A percentile compares a stretch with the other conserved stretches of the same genome.
These are phyloP conservation scores for Spea hammondii DNA, from an alignment of 2,797 vertebrate species.

Conservation along the genomic window DNA sequence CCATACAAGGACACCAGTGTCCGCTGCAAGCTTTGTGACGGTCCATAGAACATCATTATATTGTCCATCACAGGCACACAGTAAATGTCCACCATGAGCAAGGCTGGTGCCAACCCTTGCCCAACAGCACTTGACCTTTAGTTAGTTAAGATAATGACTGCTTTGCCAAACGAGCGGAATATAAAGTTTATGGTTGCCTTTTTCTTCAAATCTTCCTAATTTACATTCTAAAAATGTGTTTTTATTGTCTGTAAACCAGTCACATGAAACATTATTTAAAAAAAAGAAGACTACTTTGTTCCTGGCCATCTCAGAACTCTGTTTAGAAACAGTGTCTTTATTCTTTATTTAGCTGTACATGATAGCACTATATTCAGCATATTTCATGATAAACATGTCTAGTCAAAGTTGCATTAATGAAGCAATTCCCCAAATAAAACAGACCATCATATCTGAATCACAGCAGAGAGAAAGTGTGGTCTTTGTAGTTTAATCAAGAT, in stretches of 20 bases:
- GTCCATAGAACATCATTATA: too few relatives aligned
- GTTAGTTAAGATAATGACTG: too few relatives aligned
- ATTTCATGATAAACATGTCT: constrained; percentile 87
- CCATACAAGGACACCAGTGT: too few relatives aligned
- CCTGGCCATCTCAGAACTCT: constrained; percentile 63
- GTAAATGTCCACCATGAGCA: too few relatives aligned
- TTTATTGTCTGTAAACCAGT: neutral
- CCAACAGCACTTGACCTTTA: too few relatives aligned
- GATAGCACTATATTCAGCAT: constrained; percentile 73
- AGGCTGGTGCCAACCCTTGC: too few relatives aligned
- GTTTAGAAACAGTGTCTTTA: constrained; percentile 64
- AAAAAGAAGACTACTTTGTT: constrained; percentile 26
- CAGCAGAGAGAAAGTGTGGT: constrained; percentile 77
- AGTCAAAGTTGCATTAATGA: constrained; percentile 92
- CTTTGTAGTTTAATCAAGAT: constrained; percentile 87
- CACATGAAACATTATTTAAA: constrained; percentile 29
- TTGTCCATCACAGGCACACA: too few relatives aligned
- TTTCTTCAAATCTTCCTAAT: neutral
- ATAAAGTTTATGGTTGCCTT: too few relatives aligned
- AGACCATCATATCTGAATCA: constrained; percentile 82
- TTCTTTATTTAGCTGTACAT: constrained; percentile 70
- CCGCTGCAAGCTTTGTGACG: too few relatives aligned
- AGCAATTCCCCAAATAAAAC: constrained; percentile 87
- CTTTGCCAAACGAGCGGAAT: too few relatives aligned
- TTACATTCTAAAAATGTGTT: constrained; percentile 20